These are phyloP conservation scores for Pseudolaguvia tuberculata DNA, from an alignment of 2,113 vertebrate genomes.

Conservation along the genomic window DNA sequence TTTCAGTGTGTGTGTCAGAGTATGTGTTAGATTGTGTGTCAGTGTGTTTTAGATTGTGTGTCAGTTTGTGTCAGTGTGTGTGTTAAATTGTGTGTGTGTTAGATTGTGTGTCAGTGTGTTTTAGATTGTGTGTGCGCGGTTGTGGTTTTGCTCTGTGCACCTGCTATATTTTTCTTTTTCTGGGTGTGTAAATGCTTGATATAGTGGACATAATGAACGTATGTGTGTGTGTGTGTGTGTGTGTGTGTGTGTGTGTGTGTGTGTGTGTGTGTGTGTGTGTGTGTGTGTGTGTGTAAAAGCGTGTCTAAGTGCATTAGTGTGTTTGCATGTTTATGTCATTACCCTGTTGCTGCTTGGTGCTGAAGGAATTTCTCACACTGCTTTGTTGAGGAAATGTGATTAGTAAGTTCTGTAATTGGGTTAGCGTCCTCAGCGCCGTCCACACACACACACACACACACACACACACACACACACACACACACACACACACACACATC, in stretches of 20 bases:
- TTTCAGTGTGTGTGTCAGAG: not conserved
- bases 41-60: not conserved
- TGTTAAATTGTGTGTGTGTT: not conserved
- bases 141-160: not conserved
- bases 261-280: conserved; percentile 57
- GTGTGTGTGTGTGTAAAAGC: conserved; percentile 54
- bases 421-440: conserved; percentile 67
- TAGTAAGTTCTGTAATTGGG: conserved; percentile 72
- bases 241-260: conserved; percentile 67
- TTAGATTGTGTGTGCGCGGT: not conserved
- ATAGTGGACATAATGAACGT: conserved; percentile 37
- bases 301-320: conserved; percentile 72
- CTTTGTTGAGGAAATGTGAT: conserved; percentile 77
- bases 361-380: conserved; percentile 61
- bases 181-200: conserved; percentile 21
- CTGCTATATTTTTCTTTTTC: not conserved
- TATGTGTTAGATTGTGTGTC: not conserved
- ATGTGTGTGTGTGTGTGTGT: conserved; percentile 41
- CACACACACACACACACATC: not conserved
- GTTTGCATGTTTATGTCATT: conserved; percentile 69
- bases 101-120: not conserved
- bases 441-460: conserved; percentile 51
- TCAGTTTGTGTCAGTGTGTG: not conserved
- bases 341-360: conserved; percentile 62
- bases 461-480: not conserved